These are phyloP conservation scores for Spheniscus mendiculus DNA, from an alignment of 2,113 vertebrate species.

Conservation along the genomic window DNA sequence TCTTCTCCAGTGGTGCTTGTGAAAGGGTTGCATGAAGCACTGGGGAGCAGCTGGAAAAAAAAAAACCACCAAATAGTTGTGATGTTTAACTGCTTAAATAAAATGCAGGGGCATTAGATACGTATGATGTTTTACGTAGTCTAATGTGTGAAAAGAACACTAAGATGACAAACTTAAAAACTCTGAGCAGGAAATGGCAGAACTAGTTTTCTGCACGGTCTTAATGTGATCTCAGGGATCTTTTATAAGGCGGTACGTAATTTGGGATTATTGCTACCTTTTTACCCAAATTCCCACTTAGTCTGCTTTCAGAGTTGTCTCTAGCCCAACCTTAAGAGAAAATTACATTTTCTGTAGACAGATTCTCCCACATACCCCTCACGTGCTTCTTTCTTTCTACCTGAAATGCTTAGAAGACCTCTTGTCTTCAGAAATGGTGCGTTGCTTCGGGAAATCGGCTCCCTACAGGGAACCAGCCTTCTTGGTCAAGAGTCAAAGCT, in stretches of 20 bases:
- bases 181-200: not conserved
- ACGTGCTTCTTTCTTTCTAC: not conserved
- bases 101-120: not conserved
- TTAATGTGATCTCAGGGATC: not conserved
- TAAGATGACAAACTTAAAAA: not conserved
- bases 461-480: not conserved
- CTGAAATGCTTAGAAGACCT: not conserved
- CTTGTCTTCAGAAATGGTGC: not conserved
- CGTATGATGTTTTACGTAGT: accelerated
- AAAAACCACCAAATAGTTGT: not conserved
- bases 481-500: not conserved
- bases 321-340: not conserved
- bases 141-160: not conserved
- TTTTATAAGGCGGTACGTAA: not conserved
- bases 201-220: not conserved
- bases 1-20: not conserved
- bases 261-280: not conserved
- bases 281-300: not conserved
- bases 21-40: accelerated
- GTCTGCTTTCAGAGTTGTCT: not conserved
- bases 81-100: not conserved
- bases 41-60: not conserved
- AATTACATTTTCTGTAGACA: not conserved
- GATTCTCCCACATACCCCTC: not conserved
- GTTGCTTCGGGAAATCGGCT: accelerated